Base-by-base conservation (phyloP, 2,113 vertebrate genomes). In the Microcebus lehilahytsara region DNA sequence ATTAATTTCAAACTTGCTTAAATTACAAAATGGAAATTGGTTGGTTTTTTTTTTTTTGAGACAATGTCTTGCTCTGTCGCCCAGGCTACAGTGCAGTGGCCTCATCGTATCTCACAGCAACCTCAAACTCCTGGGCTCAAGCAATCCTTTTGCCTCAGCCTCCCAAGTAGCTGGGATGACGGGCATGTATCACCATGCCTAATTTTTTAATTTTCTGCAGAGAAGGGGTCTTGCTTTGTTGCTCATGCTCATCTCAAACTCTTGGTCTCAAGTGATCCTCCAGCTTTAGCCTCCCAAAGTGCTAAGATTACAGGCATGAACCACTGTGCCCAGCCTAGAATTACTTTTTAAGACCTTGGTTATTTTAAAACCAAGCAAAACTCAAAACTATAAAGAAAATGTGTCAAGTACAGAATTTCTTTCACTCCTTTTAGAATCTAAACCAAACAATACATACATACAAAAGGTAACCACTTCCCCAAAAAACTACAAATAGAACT, bases 291-390 rank as follows among this genome's bases (percentile, higher is more conserved):
- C 40, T 74, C 40, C 12, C 12, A 74, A 42, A 42, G 40, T 46
- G 72, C 72, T 74, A 8, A 23, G 72, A 46, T 74, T 74, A 27
- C 23, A 74, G 40, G 72, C 13, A 42, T 74, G 13, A 74, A 27
- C 40, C 72, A 46, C 72, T 16, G 25, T 74, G 72, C 11, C 72
- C 14, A 25, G 23, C 72, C 42, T 30, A 83, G 74, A 81, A 74
- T 75, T 69, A 71, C 34, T 87, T 86, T 89, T 56, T 64, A 89
- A 49, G 19, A 67, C 56, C 66, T 42, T 42, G 42, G 34, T n/a
- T 88, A 42, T 80, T 95, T 90, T 78, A 60, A 95, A 93, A 89
- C 37, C 19, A 79, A 87, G 32, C 49, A 93, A 91, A 96, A 87
- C 62, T 60, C 49, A 66, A 66, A 58, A 67, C 34, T 37, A 53